Conservation (phyloP, 2,113 vertebrate species). For the Coracopsis vasa region DNA sequence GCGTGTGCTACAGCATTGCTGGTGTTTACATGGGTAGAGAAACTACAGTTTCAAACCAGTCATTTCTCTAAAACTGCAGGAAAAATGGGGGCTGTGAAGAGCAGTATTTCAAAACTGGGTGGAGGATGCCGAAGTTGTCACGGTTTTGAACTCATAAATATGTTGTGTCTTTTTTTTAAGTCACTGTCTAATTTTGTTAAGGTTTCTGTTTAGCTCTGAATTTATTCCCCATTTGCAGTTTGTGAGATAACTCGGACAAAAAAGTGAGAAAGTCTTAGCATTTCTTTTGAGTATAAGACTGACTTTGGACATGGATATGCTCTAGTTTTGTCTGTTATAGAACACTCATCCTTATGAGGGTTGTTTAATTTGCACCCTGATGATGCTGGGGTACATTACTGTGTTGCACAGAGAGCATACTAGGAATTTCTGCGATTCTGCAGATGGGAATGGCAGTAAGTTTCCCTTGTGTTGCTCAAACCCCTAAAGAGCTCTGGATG, state of each 20-base stretch:
- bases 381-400: fast-evolving
- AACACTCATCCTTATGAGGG: fast-evolving
- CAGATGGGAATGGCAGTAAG: neutral
- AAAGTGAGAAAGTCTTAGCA: fast-evolving
- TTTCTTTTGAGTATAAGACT: neutral
- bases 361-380: neutral
- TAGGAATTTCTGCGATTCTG: neutral
- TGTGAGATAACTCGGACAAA: neutral
- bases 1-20: fast-evolving
- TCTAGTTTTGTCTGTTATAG: neutral
- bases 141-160: fast-evolving
- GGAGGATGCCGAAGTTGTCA: fast-evolving
- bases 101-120: neutral
- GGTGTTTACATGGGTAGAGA: neutral
- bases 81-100: fast-evolving
- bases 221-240: neutral
- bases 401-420: neutral
- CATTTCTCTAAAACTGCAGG: fast-evolving
- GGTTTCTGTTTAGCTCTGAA: fast-evolving
- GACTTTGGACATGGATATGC: neutral
- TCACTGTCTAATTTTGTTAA: neutral
- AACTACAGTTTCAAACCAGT: fast-evolving
- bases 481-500: neutral
- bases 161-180: neutral
- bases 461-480: neutral